Conservation (phyloP, 2,888 invertebrate species). For the Agrochola lota region DNA sequence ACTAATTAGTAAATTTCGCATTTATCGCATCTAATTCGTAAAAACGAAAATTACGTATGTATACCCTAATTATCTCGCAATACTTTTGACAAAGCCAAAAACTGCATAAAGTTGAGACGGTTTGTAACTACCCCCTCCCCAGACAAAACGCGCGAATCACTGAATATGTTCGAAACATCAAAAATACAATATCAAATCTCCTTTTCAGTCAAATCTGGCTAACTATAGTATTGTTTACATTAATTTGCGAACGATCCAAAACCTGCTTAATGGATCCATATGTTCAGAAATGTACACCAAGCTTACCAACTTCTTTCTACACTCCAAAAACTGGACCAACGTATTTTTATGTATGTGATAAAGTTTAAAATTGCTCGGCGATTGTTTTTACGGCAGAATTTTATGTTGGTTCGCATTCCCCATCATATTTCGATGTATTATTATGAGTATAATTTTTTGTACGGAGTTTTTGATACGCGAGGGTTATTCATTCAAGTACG, state of each 20-base stretch:
- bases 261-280: slow-evolving; percentile 71
- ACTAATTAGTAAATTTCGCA: too few relatives aligned
- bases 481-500: slow-evolving; percentile 54
- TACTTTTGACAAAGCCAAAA: background rate
- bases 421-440: slow-evolving; percentile 64
- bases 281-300: slow-evolving; percentile 69
- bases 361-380: slow-evolving; percentile 15
- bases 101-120: background rate
- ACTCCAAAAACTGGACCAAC: background rate
- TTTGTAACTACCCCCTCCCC: background rate
- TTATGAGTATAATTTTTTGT: slow-evolving; percentile 63
- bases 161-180: slow-evolving; percentile 15
- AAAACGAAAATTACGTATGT: too few relatives aligned
- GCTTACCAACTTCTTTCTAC: slow-evolving; percentile 5
- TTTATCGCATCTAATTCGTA: too few relatives aligned
- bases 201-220: slow-evolving; percentile 54
- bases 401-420: slow-evolving; percentile 43
- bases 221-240: slow-evolving; percentile 67
- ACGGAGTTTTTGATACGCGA: slow-evolving; percentile 50
- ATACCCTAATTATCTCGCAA: too few relatives aligned
- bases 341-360: slow-evolving; percentile 4
- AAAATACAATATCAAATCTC: slow-evolving; percentile 44
- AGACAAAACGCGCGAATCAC: background rate
- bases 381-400: background rate
- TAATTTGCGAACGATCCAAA: slow-evolving; percentile 68